Base-by-base conservation (phyloP, 2,888 invertebrate genomes). In the Enchytraeus crypticus region DNA sequence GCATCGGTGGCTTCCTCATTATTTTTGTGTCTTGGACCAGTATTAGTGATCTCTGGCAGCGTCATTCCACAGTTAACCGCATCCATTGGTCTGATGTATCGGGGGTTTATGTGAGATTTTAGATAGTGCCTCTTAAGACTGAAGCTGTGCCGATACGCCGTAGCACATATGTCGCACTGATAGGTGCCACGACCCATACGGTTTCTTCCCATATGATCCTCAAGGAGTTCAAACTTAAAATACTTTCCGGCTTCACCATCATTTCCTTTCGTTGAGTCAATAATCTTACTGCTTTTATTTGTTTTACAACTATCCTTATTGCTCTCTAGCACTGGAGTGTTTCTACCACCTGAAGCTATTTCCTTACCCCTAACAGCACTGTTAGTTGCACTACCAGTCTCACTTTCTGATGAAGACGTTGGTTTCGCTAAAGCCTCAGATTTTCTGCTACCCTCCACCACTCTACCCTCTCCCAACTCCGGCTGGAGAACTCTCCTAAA, bases 91-190 rank as follows among this genome's bases (percentile, higher is more conserved):
- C 77, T 77, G 38, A 82, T 69, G 67, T 79, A 81, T 45, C 74
- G 73, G 63, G 76, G 75, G 67, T 82, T 81, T 43, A 83, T 76
- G 68, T 83, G 83, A 62, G 75, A 78, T 29, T 81, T 74, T 34
- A 82, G 69, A 66, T 80, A 82, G 69, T 83, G 83, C 38, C 82
- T 72, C 63, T 83, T 82, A 11, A 83, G 72, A 66, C 81, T 82
- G 66, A 81, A 81, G 29, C 79, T 77, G 62, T 82, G 79, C 49
- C 79, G 74, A 67, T 82, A 83, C 2, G 77, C 72, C 1, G 79
- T 78, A 2, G 73, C 69, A 70, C 83, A 83, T n/a, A 83, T 76
- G 68, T 82, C 81, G 73, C 83, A 83, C 54, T 68, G 83, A 75
- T 71, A 83, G 78, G 56, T 81, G 75, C 69, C 84, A 81, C 67